Base-by-base conservation (phyloP, 1,140 invertebrate species). In the Sipha flava region DNA sequence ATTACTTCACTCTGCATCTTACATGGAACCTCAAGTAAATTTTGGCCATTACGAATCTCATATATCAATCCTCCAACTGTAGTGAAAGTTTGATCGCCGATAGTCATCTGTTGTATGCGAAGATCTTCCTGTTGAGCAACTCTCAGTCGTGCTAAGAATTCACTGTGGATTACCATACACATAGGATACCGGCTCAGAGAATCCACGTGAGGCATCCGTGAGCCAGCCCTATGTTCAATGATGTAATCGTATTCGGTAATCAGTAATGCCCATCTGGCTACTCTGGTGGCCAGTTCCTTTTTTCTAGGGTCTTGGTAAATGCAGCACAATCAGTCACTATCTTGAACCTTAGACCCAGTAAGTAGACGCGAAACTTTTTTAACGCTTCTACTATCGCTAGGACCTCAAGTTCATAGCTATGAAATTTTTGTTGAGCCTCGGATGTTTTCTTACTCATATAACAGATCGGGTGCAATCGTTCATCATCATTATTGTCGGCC, bases 371-470 rank as follows among this genome's bases (percentile, higher is more conserved):
- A 16, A 81, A 81, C 10, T 10, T 57, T 5, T 57, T 57, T 3
- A 57, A 57, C 23, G 52, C 23, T 4, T 82, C 70, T 23, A 85
- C 83, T 0, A 86, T 83, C 0, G 85, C 85, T 12, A 87, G 52
- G 0, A 83, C 85, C 64, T 86, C 84, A 0, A 85, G 59, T 57
- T 86, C 84, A 47, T 85, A 85, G 0, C 84, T 85, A 81, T 86
- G 84, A 82, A 86, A 85, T 66, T 82, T 81, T 14, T 80, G 16
- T 81, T 85, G 83, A 31, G 66, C 79, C 4, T 68, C 64, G 1
- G 83, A 82, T 52, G 82, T 83, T 37, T 83, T 82, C 21, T 82
- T 52, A 79, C 84, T 85, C 57, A 82, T 86, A 81, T 86, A 86
- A 29, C 80, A 81, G 2, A 87, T 83, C 0, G 83, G 83, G 16